Percentiles rank a stretch among this genome's conserved stretches.
These are phyloP conservation scores for Haliaeetus leucogaster DNA, from an alignment of 2,113 vertebrate genomes.

Conservation along the genomic window DNA sequence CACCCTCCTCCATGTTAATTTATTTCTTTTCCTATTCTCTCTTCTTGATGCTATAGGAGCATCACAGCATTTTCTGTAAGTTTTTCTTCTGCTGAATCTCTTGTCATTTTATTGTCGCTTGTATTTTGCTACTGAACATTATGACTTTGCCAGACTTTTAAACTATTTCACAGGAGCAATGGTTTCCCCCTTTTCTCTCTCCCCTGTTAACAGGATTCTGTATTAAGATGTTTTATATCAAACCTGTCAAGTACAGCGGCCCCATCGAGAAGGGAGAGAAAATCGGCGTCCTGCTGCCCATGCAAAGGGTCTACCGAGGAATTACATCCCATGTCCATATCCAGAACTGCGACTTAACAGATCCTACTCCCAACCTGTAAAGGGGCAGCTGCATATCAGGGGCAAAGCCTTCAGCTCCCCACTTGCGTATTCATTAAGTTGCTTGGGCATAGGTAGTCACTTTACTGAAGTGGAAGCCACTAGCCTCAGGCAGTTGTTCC, in stretches of 20 bases:
- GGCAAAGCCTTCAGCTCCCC: background rate
- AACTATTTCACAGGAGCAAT: background rate
- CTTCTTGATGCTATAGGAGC: background rate
- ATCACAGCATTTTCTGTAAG: background rate
- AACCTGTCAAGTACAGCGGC: constrained; percentile 44
- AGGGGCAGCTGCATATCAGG: background rate
- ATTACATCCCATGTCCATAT: constrained; percentile 67
- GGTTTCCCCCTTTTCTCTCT: background rate
- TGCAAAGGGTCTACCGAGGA: constrained; percentile 65
- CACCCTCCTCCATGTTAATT: background rate
- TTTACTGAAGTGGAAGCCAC: background rate
- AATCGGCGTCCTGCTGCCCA: constrained; percentile 58
- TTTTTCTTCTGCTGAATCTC: background rate
- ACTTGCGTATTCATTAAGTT: background rate
- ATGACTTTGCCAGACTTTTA: background rate
- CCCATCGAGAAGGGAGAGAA: constrained; percentile 57
- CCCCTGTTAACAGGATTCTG: constrained; percentile 47
- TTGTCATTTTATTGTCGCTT: background rate
- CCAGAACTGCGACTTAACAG: constrained; percentile 68
- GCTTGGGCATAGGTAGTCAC: background rate
- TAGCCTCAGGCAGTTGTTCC: background rate
- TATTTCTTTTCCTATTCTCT: background rate
- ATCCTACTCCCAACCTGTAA: constrained; percentile 60
- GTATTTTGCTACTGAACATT: background rate
- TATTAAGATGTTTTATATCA: constrained; percentile 70